Evolutionary conservation across 2,797 vertebrate genomes (phyloP).

Genomic region (Enteromius thamalakanensis): DNA sequence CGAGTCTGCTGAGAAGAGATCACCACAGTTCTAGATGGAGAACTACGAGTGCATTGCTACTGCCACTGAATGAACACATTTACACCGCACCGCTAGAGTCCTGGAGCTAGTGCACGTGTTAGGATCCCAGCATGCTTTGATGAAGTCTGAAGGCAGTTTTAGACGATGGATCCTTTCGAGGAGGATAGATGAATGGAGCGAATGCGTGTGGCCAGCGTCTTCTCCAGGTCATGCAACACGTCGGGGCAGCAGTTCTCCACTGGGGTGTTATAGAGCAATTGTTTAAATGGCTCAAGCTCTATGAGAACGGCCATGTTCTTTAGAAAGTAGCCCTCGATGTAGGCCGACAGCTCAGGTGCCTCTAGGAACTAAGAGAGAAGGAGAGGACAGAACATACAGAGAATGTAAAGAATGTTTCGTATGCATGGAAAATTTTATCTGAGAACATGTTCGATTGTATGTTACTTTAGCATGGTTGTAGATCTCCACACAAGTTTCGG

Average conservation of each 20-base stretch:
- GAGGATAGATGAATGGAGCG: conserved; percentile 98
- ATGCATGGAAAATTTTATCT: not conserved
- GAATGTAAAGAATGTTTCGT: not conserved
- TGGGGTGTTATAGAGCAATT: conserved; percentile 90
- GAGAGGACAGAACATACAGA: not conserved
- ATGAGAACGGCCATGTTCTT: conserved; percentile 99
- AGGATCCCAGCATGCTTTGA: conserved; percentile 24
- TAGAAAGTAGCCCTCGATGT: conserved; percentile 95
- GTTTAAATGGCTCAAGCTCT: conserved; percentile 95
- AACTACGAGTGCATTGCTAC: conserved; percentile 44
- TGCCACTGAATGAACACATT: conserved; percentile 36
- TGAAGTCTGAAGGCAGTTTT: conserved; percentile 64
- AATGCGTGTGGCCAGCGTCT: conserved; percentile 90
- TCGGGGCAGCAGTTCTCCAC: conserved; percentile 86
- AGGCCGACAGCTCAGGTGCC: conserved; percentile 88
- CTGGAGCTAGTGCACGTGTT: conserved; percentile 27
- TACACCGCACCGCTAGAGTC: conserved; percentile 34
- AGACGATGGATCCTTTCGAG: conserved; percentile 95
- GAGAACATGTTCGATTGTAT: not conserved
- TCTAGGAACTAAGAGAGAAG: conserved; percentile 85
- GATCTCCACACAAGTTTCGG: conserved; percentile 95
- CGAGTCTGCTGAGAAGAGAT: conserved; percentile 13
- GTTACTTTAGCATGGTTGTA: conserved; percentile 97
- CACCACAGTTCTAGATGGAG: conserved; percentile 32
- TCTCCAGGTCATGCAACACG: conserved; percentile 92